Evolutionary conservation across 2,888 invertebrate genomes (phyloP).

Genomic region (Lochmaea capreae): DNA sequence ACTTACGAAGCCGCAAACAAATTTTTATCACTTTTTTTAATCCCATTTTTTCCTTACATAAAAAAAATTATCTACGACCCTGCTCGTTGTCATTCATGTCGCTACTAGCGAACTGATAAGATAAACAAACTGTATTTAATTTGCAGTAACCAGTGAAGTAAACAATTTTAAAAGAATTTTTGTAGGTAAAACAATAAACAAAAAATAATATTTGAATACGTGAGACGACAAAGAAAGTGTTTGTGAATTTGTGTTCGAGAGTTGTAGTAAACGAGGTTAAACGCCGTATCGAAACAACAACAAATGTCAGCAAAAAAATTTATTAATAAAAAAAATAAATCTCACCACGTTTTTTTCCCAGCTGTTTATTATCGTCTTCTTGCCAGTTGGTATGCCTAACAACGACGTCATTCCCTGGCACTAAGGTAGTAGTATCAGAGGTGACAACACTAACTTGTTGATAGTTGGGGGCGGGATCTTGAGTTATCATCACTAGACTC

Average conservation of each 20-base stretch:
- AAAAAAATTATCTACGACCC: background rate
- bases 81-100: background rate
- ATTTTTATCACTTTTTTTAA: background rate
- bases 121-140: background rate
- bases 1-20: background rate
- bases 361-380: constrained; percentile 53
- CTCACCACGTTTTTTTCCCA: constrained; percentile 43
- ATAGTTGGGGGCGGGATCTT: constrained; percentile 69
- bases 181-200: background rate
- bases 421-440: constrained; percentile 79
- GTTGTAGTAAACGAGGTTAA: constrained; percentile 15
- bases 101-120: constrained; percentile 16
- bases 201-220: background rate
- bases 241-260: background rate
- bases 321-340: constrained; percentile 13
- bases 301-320: constrained; percentile 6
- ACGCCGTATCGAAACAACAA: background rate
- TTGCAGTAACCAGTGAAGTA: constrained; percentile 18
- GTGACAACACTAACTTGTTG: constrained; percentile 80
- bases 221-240: background rate
- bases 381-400: constrained; percentile 77
- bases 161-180: background rate
- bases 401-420: constrained; percentile 71
- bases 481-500: constrained; percentile 91
- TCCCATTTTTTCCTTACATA: background rate